Conservation (phyloP, 2,113 vertebrate genomes). For the Cryptomyrus ogoouensis region DNA sequence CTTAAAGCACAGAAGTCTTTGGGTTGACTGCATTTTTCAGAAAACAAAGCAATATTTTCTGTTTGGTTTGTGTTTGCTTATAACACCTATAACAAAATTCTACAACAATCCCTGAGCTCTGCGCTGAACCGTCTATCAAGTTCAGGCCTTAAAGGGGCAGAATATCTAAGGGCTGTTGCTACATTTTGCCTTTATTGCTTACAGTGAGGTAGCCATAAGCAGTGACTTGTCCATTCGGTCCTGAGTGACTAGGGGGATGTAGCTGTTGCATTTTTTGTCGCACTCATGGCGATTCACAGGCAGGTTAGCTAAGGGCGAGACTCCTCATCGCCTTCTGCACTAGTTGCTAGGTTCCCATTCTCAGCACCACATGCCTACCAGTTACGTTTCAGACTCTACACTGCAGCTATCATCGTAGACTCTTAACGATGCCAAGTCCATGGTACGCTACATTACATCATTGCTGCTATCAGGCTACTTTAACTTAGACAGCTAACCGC, state of each 20-base stretch:
- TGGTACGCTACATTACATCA: conserved; percentile 2
- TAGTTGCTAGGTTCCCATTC: conserved; percentile 28
- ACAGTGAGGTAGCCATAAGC: not conserved
- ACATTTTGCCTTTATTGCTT: not conserved
- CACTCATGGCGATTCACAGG: not conserved
- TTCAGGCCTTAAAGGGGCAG: not conserved
- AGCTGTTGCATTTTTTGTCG: conserved; percentile 9
- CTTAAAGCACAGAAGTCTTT: not conserved
- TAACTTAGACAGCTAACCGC: not conserved
- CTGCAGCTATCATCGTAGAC: not conserved
- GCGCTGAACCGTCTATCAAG: not conserved
- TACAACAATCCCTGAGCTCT: not conserved
- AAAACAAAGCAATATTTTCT: not conserved
- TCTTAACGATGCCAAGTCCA: not conserved
- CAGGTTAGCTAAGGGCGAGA: not conserved
- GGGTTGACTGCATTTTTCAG: not conserved
- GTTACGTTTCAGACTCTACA: not conserved
- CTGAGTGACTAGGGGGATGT: not conserved
- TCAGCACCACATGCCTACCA: conserved; percentile 19
- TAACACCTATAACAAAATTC: not conserved
- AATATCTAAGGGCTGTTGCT: not conserved
- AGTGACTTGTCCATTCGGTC: not conserved
- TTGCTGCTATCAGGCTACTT: not conserved
- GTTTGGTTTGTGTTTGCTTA: not conserved
- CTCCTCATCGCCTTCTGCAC: conserved; percentile 5